Evolutionary conservation across 2,113 vertebrate species (phyloP).

Genomic region (Odocoileus hemionus): DNA sequence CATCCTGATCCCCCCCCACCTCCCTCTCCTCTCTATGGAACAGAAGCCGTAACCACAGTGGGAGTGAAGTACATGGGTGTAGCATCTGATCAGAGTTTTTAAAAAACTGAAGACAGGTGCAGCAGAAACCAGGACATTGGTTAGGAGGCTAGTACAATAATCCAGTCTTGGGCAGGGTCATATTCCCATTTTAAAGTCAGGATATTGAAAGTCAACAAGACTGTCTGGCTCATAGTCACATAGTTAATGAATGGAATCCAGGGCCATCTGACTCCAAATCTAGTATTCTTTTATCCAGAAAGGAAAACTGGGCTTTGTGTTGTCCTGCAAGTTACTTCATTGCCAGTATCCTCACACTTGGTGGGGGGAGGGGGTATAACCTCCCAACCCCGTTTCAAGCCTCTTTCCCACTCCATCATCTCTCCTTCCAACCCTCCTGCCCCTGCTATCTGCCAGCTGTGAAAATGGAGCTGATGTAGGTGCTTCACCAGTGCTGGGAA

Average conservation of each 20-base stretch:
- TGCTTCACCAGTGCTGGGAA: not conserved
- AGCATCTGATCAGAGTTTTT: not conserved
- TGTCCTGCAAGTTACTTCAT: not conserved
- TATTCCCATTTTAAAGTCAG: not conserved
- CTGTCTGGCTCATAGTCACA: not conserved
- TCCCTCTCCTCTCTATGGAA: not conserved
- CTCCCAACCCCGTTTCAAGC: rapidly evolving
- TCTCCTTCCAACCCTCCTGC: not conserved
- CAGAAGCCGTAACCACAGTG: not conserved
- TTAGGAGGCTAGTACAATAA: not conserved
- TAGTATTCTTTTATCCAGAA: not conserved
- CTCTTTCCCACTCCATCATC: not conserved
- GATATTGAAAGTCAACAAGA: not conserved
- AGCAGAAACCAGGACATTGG: not conserved
- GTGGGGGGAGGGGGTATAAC: too few relatives aligned
- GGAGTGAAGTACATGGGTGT: not conserved
- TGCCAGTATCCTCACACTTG: not conserved
- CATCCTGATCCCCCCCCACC: too few relatives aligned
- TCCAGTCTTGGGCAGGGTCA: not conserved
- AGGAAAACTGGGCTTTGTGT: not conserved
- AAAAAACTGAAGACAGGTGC: not conserved
- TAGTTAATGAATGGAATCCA: not conserved
- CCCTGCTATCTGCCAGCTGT: not conserved
- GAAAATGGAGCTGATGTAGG: not conserved
- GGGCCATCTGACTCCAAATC: not conserved